Conservation (phyloP, 2,113 vertebrate species). For the Phrynosoma blainvillii region DNA sequence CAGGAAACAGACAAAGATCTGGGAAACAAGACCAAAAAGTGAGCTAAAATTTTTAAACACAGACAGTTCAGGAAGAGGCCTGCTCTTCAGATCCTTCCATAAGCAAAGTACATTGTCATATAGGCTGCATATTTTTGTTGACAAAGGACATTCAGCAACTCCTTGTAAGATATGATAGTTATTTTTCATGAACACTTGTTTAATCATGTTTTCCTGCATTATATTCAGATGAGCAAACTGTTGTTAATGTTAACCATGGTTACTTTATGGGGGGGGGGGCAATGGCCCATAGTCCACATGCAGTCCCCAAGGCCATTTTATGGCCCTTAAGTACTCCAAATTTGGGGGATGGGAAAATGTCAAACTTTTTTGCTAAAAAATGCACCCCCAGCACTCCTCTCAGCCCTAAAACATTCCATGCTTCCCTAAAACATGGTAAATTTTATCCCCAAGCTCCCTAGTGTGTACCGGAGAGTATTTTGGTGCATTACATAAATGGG, state of each 20-base stretch:
- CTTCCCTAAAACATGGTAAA: too few species aligned
- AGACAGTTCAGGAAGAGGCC: constrained; percentile 4
- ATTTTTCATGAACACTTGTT: neutral
- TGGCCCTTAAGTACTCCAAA: too few species aligned
- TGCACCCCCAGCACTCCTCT: too few species aligned
- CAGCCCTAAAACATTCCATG: too few species aligned
- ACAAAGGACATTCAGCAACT: neutral
- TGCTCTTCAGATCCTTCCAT: neutral
- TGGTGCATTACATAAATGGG: too few species aligned
- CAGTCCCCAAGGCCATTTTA: too few species aligned
- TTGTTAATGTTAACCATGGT: neutral
- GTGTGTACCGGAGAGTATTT: too few species aligned
- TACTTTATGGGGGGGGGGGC: neutral
- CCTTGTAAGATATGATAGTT: neutral
- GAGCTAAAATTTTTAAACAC: constrained; percentile 46
- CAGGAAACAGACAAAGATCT: constrained; percentile 54
- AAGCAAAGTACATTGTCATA: constrained; percentile 1
- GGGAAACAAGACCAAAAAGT: constrained; percentile 36
- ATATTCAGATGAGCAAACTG: neutral
- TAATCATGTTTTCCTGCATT: neutral
- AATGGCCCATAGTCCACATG: too few species aligned
- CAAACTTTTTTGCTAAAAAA: too few species aligned
- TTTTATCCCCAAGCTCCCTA: too few species aligned
- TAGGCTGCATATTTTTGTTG: constrained; percentile 31
- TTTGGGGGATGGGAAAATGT: too few species aligned